Conservation (phyloP, 2,797 vertebrate genomes). For the Sebastiscus tertius region DNA sequence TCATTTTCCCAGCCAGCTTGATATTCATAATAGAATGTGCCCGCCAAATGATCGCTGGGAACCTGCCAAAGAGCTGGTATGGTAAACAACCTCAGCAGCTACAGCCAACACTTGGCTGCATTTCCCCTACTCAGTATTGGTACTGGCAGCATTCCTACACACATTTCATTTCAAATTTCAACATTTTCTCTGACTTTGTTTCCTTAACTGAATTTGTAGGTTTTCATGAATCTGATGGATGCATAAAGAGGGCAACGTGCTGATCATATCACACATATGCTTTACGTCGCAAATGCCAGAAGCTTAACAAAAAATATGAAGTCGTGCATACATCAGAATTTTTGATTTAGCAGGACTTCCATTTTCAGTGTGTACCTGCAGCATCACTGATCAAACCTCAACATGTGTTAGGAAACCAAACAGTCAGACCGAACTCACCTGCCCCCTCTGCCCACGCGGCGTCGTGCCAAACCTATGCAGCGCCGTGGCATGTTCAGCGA, state of each 20-base stretch:
- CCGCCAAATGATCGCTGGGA: constrained; percentile 60
- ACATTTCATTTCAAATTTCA: constrained; percentile 29
- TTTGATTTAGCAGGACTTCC: background rate
- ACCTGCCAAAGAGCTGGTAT: constrained; percentile 47
- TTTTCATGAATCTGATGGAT: background rate
- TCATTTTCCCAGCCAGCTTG: constrained; percentile 40
- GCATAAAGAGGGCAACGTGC: no score
- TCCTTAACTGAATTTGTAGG: background rate
- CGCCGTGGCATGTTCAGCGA: constrained; percentile 90
- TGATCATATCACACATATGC: background rate
- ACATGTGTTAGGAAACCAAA: background rate
- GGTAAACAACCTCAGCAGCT: constrained; percentile 54
- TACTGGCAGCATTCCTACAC: constrained; percentile 49
- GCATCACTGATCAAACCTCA: background rate
- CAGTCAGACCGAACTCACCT: constrained; percentile 82
- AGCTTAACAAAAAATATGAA: background rate
- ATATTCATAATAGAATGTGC: constrained; percentile 50
- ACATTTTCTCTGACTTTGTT: constrained; percentile 1
- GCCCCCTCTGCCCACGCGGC: constrained; percentile 94
- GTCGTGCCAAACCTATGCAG: constrained; percentile 94
- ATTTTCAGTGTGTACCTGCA: background rate
- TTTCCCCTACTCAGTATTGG: constrained; percentile 13
- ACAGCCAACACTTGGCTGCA: constrained; percentile 51
- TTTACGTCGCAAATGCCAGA: background rate
- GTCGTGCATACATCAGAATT: background rate